Base-by-base conservation (phyloP, 2,888 invertebrate species). In the Antheraea assamensis region DNA sequence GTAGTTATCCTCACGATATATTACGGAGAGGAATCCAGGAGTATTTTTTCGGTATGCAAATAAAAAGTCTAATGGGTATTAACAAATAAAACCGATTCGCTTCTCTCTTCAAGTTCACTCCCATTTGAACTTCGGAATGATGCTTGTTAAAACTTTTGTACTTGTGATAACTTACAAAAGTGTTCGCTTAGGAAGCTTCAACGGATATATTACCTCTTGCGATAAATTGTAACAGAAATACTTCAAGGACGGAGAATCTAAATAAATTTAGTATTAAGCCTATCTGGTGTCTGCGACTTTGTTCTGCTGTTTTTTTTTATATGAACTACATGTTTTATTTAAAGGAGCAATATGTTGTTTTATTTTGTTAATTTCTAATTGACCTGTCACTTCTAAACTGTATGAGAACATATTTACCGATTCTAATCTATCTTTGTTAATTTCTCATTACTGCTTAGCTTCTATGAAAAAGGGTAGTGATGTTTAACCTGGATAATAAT, bases 131-230 rank as follows among this genome's bases (percentile, higher is more conserved):
- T 64, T 8, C 27, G 30, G 61, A 68, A 68, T 35, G 35, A 68
- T n/a, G 68, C 68, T 68, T 68, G 68, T 68, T 68, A 21, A 68
- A 68, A 68, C 35, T 68, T 64, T 64, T 17, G 27, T 30, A 64
- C 61, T 64, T 64, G 17, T 19, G 27, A 30, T 5, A 64, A 64
- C 61, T 64, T 64, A 42, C 30, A 21, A 30, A 30, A 64, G 17
- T 64, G 61, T 64, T 64, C 30, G 17, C 61, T 64, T 64, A 30
- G 61, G 58, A 30, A 64, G 30, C 58, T 58, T 24, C 58, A 13
- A 24, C 10, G 13, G 58, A 58, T 58, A 58, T 30, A 27, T 64
- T 58, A 64, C 61, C 61, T 30, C 30, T 30, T 30, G 61, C 17
- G 61, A 15, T 30, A 64, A 64, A 27, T 64, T 30, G 27, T 64